A percentile compares a stretch with the other conserved stretches of the same genome.
Evolutionary conservation across 2,113 vertebrate species (phyloP).

Genomic region (Felis chaus): DNA sequence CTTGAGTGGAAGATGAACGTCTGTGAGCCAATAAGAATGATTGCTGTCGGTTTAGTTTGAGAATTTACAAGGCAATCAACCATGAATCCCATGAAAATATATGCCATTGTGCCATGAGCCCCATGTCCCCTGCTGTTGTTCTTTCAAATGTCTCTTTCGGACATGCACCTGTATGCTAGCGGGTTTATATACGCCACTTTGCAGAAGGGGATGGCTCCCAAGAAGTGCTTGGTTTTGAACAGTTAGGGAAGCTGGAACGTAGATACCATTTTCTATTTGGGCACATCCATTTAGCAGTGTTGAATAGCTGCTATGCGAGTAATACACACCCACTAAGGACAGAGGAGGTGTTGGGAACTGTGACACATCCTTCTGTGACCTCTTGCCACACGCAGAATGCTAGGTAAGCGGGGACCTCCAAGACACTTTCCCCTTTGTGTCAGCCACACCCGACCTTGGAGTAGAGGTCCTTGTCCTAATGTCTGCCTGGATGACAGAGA

Average conservation of each 20-base stretch:
- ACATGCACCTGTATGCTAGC: background rate
- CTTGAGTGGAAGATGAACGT: background rate
- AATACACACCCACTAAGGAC: rapidly evolving
- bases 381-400: background rate
- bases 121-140: background rate
- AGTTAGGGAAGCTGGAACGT: background rate
- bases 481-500: background rate
- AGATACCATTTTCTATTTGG: background rate
- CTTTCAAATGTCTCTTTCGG: background rate
- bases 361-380: background rate
- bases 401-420: background rate
- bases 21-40: background rate
- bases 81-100: background rate
- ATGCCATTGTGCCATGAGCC: background rate
- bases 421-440: background rate
- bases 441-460: background rate
- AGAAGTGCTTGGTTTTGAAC: background rate
- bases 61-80: background rate
- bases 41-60: background rate
- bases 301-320: background rate
- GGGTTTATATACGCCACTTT: background rate
- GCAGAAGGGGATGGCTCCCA: background rate
- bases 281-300: background rate
- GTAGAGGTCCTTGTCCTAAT: background rate
- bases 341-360: background rate